A percentile compares a stretch with the other conserved stretches of the same genome.
These are phyloP conservation scores for Oophaga pumilio DNA, from an alignment of 2,113 vertebrate species.

Conservation along the genomic window DNA sequence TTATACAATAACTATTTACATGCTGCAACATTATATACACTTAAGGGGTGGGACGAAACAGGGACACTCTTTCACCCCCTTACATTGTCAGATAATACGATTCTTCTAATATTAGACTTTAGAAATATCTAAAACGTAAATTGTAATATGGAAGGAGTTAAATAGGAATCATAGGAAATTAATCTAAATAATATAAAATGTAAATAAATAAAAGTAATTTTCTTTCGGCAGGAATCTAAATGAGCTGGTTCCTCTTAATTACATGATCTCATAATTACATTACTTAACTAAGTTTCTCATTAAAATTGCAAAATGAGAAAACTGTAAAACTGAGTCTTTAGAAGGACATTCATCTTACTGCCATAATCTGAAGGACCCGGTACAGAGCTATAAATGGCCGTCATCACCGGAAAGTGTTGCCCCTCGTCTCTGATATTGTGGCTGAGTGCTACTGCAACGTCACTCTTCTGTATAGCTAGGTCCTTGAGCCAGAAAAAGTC, in stretches of 20 bases:
- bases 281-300: constrained; percentile 25
- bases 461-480: not conserved
- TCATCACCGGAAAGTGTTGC: not conserved
- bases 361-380: not conserved
- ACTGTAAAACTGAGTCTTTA: not conserved
- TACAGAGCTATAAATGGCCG: not conserved
- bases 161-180: not conserved
- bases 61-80: no score
- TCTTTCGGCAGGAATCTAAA: not conserved
- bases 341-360: not conserved
- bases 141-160: not conserved
- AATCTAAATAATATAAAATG: not conserved
- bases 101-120: not conserved
- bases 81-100: no score
- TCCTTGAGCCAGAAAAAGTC: no score
- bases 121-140: not conserved
- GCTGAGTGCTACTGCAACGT: not conserved
- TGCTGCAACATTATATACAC: no score
- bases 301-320: constrained; percentile 3
- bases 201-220: constrained; percentile 25
- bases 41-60: no score
- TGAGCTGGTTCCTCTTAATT: constrained; percentile 19
- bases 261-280: constrained; percentile 4
- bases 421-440: not conserved
- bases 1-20: no score